These are phyloP conservation scores for Stercorarius parasiticus DNA, from an alignment of 2,113 vertebrate species.

Conservation along the genomic window DNA sequence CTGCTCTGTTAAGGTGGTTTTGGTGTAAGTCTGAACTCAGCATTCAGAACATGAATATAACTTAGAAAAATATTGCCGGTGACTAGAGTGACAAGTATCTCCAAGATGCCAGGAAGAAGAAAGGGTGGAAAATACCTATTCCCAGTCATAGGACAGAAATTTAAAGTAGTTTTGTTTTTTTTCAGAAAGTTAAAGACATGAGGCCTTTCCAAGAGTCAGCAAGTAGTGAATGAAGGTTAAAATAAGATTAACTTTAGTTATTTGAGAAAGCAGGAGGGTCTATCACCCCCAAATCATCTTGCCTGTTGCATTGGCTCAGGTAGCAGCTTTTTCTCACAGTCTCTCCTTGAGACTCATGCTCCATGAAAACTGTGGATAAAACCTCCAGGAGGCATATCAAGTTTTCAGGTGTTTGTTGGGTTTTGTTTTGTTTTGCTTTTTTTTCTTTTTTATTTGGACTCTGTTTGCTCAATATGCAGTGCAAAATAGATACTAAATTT, in stretches of 20 bases:
- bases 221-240: neutral
- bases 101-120: neutral
- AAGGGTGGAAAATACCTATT: neutral
- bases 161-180: neutral
- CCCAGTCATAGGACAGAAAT: neutral
- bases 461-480: neutral
- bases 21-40: neutral
- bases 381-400: accelerated
- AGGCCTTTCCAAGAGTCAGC: neutral
- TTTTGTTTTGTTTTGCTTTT: neutral
- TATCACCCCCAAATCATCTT: neutral
- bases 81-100: neutral
- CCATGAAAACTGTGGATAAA: neutral
- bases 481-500: neutral
- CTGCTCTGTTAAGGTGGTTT: neutral
- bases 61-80: neutral
- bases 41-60: neutral
- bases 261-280: neutral
- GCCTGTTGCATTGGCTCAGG: neutral
- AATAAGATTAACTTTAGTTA: neutral
- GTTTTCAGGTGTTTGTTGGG: neutral
- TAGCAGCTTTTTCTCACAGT: neutral
- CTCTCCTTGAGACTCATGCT: neutral
- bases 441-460: neutral
- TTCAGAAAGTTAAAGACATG: neutral